A percentile compares a stretch with the other conserved stretches of the same genome.
Evolutionary conservation across 2,888 invertebrate genomes (phyloP).

Genomic region (Agapetus fuscipes): DNA sequence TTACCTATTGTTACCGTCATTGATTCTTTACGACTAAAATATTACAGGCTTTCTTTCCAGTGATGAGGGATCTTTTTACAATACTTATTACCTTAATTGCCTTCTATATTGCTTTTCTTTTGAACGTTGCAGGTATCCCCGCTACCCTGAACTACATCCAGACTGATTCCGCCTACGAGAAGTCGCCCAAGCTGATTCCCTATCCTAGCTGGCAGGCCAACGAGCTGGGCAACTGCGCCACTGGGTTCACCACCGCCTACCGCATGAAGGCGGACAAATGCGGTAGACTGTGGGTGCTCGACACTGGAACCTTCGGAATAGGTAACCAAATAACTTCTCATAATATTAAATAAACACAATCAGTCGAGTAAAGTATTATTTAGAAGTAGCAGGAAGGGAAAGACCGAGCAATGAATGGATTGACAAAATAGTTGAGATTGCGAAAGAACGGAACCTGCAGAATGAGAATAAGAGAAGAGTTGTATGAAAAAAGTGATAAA

Average conservation of each 20-base stretch:
- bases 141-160: constrained; percentile 73
- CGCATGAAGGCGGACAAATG: constrained; percentile 70
- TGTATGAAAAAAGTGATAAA: too few species aligned
- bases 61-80: too few species aligned
- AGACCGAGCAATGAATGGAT: background rate
- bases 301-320: constrained; percentile 75
- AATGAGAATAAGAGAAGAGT: too few species aligned
- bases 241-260: constrained; percentile 67
- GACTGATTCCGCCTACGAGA: constrained; percentile 51
- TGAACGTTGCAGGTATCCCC: constrained; percentile 56
- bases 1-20: too few species aligned
- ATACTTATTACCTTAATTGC: too few species aligned
- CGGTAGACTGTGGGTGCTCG: constrained; percentile 73
- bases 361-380: background rate
- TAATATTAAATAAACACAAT: background rate
- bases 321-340: constrained; percentile 36
- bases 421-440: too few species aligned
- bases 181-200: constrained; percentile 67
- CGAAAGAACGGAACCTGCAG: too few species aligned
- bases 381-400: background rate
- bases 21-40: too few species aligned
- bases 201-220: constrained; percentile 71
- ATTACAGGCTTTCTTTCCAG: too few species aligned
- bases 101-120: constrained; percentile 11
- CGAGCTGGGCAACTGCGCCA: constrained; percentile 64